Percentiles rank a stretch among this genome's conserved stretches.
Conservation (phyloP, 2,888 invertebrate species). For the Digitonthophagus gazella region DNA sequence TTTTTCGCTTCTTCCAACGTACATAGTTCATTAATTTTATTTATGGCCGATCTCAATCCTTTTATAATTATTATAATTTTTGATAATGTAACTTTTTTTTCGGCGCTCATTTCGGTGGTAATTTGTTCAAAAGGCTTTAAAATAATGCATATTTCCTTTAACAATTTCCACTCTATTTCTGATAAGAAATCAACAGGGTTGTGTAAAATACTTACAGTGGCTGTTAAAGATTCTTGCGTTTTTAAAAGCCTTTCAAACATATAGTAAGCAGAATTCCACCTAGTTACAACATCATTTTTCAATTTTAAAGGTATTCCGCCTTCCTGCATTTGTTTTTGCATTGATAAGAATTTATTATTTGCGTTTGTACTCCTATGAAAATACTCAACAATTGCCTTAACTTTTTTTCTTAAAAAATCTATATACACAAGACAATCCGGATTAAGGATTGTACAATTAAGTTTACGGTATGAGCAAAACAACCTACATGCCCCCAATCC, state of each 20-base stretch:
- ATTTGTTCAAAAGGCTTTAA: too few relatives aligned
- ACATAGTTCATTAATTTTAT: too few relatives aligned
- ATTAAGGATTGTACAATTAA: conserved; percentile 37
- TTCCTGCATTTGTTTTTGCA: conserved; percentile 24
- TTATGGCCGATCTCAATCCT: too few relatives aligned
- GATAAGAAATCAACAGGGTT: too few relatives aligned
- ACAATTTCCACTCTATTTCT: too few relatives aligned
- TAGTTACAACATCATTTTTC: conserved; percentile 26
- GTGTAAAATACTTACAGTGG: too few relatives aligned
- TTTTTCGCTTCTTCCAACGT: too few relatives aligned
- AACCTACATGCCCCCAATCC: conserved; percentile 35
- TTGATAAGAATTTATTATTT: conserved; percentile 18
- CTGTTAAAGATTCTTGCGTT: too few relatives aligned
- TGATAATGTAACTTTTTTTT: too few relatives aligned
- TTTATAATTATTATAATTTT: too few relatives aligned
- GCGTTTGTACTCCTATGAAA: conserved; percentile 32
- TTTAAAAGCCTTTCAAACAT: conserved; percentile 24
- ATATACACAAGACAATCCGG: conserved; percentile 26
- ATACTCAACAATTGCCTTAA: conserved; percentile 30
- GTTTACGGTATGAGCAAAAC: conserved; percentile 40
- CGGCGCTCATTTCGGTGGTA: too few relatives aligned
- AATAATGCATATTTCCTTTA: too few relatives aligned
- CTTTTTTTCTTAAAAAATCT: conserved; percentile 24
- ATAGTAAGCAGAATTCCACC: conserved; percentile 28
- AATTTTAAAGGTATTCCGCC: conserved; percentile 20